These are phyloP conservation scores for Tenebrosternarchus preto DNA, from an alignment of 2,113 vertebrate genomes.

Conservation along the genomic window DNA sequence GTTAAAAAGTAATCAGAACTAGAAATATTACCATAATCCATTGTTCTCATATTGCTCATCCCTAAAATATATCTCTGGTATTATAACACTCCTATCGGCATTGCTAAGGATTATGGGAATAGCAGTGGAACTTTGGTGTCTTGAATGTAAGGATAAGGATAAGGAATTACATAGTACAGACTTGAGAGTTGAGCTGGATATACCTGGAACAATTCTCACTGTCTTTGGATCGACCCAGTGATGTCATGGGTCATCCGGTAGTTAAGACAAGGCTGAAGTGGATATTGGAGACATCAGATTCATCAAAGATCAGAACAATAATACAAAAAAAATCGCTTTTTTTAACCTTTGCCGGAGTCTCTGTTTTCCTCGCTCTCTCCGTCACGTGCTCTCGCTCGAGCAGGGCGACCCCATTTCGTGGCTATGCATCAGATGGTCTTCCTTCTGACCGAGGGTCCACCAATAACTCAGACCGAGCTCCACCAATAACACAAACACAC, in stretches of 20 bases:
- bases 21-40: not conserved
- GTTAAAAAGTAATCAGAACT: too few relatives aligned
- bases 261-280: slow-evolving; percentile 14
- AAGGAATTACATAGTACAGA: not conserved
- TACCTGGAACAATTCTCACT: not conserved
- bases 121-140: too few relatives aligned
- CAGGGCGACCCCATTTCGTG: not conserved
- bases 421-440: slow-evolving; percentile 9
- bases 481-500: not conserved
- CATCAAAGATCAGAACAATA: too few relatives aligned
- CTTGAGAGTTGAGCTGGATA: slow-evolving; percentile 6
- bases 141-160: not conserved
- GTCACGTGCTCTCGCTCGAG: not conserved
- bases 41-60: not conserved
- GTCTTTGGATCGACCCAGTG: not conserved
- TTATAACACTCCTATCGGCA: too few relatives aligned
- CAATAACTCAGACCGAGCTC: slow-evolving; percentile 24
- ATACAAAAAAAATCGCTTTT: too few relatives aligned
- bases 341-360: not conserved
- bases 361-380: not conserved
- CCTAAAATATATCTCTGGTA: not conserved
- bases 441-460: slow-evolving; percentile 32
- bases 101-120: too few relatives aligned
- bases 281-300: too few relatives aligned
- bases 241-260: not conserved